phyloP scores from a whole-genome alignment of 1,140 invertebrate genomes.

The Drosophila lowei region DNA sequence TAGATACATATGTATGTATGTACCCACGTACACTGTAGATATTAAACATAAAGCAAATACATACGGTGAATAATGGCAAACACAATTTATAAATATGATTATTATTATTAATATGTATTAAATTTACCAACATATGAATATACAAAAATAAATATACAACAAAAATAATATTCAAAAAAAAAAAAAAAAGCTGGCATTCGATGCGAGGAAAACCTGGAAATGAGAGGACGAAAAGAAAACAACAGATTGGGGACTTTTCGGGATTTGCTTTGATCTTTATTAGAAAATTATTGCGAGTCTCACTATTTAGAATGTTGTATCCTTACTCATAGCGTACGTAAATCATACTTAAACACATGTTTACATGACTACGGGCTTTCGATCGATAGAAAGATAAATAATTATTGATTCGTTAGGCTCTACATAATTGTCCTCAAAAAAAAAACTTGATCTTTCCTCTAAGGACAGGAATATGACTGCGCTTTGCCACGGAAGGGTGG shows the following conservation, averaged over 20 bases:
- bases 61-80: conserved; percentile 48
- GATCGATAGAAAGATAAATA: neutral
- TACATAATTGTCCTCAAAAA: conserved; percentile 18
- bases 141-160: conserved; percentile 55
- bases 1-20: conserved; percentile 13
- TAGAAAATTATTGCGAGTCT: conserved; percentile 76
- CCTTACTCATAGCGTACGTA: conserved; percentile 34
- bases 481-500: too few species aligned
- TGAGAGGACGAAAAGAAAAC: conserved; percentile 3
- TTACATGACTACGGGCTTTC: conserved; percentile 63
- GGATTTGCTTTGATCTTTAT: conserved; percentile 34
- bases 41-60: conserved; percentile 58
- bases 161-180: conserved; percentile 29
- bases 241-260: conserved; percentile 21
- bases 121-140: conserved; percentile 20
- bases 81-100: conserved; percentile 44
- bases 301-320: conserved; percentile 51
- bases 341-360: conserved; percentile 68
- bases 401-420: conserved; percentile 43
- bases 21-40: conserved; percentile 53
- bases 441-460: conserved; percentile 8
- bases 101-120: conserved; percentile 38
- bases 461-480: neutral
- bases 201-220: neutral
- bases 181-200: neutral